These are phyloP conservation scores for Carollia perspicillata DNA, from an alignment of 2,113 vertebrate genomes.

Conservation along the genomic window DNA sequence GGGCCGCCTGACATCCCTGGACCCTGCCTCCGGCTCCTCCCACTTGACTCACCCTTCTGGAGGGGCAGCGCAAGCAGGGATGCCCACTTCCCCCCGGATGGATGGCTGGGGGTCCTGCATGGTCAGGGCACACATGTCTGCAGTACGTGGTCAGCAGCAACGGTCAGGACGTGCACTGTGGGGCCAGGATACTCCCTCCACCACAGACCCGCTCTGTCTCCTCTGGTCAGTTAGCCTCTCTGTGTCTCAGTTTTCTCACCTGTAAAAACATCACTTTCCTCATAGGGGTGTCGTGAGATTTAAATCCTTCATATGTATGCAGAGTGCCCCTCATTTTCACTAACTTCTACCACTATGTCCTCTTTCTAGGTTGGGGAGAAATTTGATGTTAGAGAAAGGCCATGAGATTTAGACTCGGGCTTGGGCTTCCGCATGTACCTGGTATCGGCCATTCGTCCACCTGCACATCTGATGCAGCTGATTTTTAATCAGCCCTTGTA, in stretches of 20 bases:
- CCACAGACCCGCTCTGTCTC: background rate
- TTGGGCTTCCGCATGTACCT: background rate
- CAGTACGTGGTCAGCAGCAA: background rate
- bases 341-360: background rate
- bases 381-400: background rate
- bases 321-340: background rate
- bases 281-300: background rate
- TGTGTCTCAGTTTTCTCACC: background rate
- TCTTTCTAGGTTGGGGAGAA: background rate
- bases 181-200: background rate
- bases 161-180: background rate
- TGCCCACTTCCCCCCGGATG: fast-evolving
- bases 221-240: background rate
- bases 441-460: background rate
- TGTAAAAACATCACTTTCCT: background rate
- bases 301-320: background rate
- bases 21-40: background rate
- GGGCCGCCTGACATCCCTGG: background rate
- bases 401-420: background rate
- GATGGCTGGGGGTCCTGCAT: background rate
- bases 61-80: background rate
- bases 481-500: background rate
- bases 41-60: background rate
- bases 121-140: no score
- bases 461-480: background rate